These are phyloP conservation scores for Drosophila bifasciata DNA, from an alignment of 1,140 invertebrate genomes.

Conservation along the genomic window DNA sequence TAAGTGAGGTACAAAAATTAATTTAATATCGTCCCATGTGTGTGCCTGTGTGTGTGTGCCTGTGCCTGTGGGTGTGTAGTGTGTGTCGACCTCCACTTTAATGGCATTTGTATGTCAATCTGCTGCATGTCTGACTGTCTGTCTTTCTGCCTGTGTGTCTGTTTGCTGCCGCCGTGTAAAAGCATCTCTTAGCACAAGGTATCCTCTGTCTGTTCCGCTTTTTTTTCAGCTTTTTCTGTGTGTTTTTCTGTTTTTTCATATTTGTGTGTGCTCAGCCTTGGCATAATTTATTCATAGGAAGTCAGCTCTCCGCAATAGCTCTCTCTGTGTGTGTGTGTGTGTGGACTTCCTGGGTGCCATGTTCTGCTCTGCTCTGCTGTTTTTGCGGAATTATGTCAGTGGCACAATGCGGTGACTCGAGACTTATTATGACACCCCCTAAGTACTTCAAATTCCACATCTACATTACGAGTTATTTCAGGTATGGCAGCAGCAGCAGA, in stretches of 20 bases:
- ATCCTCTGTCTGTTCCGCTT: not conserved
- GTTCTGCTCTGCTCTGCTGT: not conserved
- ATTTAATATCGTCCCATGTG: too few species aligned
- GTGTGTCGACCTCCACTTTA: not conserved
- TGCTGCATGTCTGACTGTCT: too few species aligned
- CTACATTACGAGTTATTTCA: constrained; percentile 9
- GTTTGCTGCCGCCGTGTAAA: too few species aligned
- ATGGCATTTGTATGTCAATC: not conserved
- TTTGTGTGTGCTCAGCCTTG: constrained; percentile 1
- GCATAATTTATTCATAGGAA: constrained; percentile 30
- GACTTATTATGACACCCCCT: constrained; percentile 24
- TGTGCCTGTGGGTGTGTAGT: too few species aligned
- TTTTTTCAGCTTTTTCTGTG: not conserved
- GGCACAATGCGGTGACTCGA: constrained; percentile 6
- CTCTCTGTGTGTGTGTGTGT: not conserved
- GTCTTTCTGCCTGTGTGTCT: too few species aligned
- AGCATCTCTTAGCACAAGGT: too few species aligned
- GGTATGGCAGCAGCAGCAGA: constrained; percentile 4
- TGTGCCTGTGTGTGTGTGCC: too few species aligned
- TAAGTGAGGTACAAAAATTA: constrained; percentile 26
- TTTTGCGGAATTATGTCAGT: constrained; percentile 22
- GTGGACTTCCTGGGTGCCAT: constrained; percentile 23
- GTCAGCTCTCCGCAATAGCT: not conserved
- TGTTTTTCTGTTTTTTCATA: constrained; percentile 8
- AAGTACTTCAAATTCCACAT: constrained; percentile 6